Evolutionary conservation across 2,797 vertebrate genomes (phyloP).

Genomic region (Galago senegalensis): DNA sequence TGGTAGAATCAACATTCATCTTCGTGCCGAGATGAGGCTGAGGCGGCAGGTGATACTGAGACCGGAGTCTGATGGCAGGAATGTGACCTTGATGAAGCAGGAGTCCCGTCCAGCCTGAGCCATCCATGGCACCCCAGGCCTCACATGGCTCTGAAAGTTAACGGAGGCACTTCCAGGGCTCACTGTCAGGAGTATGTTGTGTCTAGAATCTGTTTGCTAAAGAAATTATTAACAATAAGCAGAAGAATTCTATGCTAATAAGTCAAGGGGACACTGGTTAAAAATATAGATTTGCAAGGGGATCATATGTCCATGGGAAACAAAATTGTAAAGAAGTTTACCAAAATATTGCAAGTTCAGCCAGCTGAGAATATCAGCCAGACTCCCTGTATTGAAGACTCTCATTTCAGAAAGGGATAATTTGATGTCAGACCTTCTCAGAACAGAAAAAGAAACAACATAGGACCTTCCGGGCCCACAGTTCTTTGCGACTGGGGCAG

Average conservation of each 20-base stretch:
- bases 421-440: background rate
- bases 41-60: background rate
- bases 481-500: constrained; percentile 1
- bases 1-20: background rate
- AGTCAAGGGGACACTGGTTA: background rate
- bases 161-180: fast-evolving
- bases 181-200: fast-evolving
- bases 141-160: fast-evolving
- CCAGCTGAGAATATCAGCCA: background rate
- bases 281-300: background rate
- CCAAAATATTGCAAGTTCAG: background rate
- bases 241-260: background rate
- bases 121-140: too few relatives aligned
- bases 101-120: fast-evolving
- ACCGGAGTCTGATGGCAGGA: fast-evolving
- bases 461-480: background rate
- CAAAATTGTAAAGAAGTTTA: background rate
- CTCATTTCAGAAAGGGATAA: background rate
- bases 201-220: background rate
- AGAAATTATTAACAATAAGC: background rate
- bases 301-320: background rate
- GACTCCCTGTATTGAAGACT: background rate
- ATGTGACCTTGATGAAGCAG: background rate
- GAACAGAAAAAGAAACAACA: background rate
- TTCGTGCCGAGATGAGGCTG: background rate